A percentile compares a stretch with the other conserved stretches of the same genome.
Conservation (phyloP, 2,797 vertebrate genomes). For the Thamnophis elegans region DNA sequence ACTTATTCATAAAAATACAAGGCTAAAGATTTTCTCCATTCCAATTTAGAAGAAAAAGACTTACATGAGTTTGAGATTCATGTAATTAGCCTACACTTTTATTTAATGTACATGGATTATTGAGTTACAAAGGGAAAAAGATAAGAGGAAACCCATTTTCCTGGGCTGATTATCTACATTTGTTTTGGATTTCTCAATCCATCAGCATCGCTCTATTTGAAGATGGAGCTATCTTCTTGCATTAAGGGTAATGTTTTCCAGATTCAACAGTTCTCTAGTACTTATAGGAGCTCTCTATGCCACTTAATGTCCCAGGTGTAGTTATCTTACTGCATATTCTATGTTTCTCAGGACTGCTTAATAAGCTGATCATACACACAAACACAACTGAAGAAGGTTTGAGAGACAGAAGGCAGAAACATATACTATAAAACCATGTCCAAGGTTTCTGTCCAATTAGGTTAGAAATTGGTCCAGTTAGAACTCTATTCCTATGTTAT, state of each 20-base stretch:
- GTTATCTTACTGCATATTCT: neutral
- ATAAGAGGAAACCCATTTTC: neutral
- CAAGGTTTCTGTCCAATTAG: neutral
- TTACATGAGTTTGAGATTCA: neutral
- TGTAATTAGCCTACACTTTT: neutral
- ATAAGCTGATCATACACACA: neutral
- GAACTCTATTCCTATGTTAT: no score
- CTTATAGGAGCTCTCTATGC: neutral
- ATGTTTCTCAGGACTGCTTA: neutral
- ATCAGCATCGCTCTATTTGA: neutral
- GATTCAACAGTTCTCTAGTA: neutral
- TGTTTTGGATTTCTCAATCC: neutral
- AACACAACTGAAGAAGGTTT: neutral
- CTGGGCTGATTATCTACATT: neutral
- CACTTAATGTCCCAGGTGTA: neutral
- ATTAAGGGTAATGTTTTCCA: neutral
- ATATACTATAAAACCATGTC: neutral
- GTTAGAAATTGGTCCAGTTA: neutral
- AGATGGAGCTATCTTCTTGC: neutral
- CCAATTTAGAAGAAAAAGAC: neutral
- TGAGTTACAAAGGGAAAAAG: neutral
- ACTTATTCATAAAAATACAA: neutral
- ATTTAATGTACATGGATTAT: neutral
- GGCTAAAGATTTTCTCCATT: neutral
- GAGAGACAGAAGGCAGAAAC: no score